Evolutionary conservation across 1,140 invertebrate genomes (phyloP).

Genomic region (Atta colombica): DNA sequence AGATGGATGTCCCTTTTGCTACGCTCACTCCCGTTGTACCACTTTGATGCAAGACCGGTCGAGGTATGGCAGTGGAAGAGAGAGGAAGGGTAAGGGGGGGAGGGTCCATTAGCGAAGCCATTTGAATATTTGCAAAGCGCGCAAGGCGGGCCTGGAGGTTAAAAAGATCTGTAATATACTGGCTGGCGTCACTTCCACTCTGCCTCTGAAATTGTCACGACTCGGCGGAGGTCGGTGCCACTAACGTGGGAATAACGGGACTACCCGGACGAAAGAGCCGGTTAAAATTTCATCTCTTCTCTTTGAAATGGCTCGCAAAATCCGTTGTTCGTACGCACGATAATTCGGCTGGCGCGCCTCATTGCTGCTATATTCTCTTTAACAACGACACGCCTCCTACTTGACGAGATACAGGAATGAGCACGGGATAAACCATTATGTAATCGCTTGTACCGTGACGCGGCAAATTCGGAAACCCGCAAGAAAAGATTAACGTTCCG

Average conservation of each 20-base stretch:
- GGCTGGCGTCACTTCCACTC: constrained; percentile 82
- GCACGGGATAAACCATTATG: neutral
- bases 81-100: constrained; percentile 38
- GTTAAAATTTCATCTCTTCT: constrained; percentile 78
- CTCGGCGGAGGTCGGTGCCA: constrained; percentile 64
- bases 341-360: constrained; percentile 54
- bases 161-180: constrained; percentile 84
- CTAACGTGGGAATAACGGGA: constrained; percentile 74
- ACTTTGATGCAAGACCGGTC: constrained; percentile 83
- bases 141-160: constrained; percentile 80
- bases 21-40: constrained; percentile 75
- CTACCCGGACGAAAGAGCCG: constrained; percentile 72
- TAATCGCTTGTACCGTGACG: constrained; percentile 32
- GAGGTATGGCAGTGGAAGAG: constrained; percentile 38
- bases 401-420: constrained; percentile 13
- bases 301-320: constrained; percentile 53
- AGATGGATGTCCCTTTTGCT: constrained; percentile 82
- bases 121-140: constrained; percentile 86
- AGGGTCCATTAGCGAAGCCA: constrained; percentile 84
- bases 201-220: constrained; percentile 80
- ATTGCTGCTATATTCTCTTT: constrained; percentile 19
- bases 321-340: constrained; percentile 59
- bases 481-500: constrained; percentile 23
- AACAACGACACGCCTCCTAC: constrained; percentile 34
- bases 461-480: constrained; percentile 24